phyloP scores from a whole-genome alignment of 2,797 vertebrate species.

The Morus bassanus region DNA sequence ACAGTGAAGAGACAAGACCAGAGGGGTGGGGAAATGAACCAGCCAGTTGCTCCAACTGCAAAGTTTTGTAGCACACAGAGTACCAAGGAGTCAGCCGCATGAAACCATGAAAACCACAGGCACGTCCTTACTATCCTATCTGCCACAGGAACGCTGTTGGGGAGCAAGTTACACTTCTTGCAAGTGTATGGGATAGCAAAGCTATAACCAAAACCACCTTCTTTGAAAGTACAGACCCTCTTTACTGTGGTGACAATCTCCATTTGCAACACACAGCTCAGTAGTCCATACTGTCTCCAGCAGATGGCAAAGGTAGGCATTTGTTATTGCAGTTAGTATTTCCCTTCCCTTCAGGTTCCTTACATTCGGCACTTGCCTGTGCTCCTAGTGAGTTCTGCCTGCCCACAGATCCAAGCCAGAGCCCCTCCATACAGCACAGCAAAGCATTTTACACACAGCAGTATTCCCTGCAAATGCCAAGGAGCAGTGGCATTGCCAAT shows the following conservation, averaged over 20 bases:
- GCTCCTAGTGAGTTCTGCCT: not conserved
- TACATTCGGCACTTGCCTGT: not conserved
- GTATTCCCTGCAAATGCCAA: not conserved
- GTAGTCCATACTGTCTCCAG: not conserved
- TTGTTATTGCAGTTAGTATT: not conserved
- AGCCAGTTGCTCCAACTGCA: not conserved
- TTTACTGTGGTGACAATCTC: not conserved
- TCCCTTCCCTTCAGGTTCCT: not conserved
- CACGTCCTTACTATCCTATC: not conserved
- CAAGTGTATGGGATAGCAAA: not conserved
- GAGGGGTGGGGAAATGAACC: not conserved
- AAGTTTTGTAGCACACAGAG: not conserved
- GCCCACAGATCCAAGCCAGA: not conserved
- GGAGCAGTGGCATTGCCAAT: not conserved
- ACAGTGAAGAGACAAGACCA: not conserved
- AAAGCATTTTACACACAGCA: not conserved
- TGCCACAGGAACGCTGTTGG: not conserved
- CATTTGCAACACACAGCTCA: not conserved
- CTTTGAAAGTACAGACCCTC: not conserved
- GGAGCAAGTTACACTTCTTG: not conserved
- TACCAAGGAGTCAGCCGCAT: not conserved
- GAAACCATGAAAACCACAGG: not conserved
- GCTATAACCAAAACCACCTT: not conserved
- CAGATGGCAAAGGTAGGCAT: constrained; percentile 1
- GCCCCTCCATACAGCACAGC: not conserved